A percentile compares a stretch with the other conserved stretches of the same genome.
Conservation (phyloP, 2,888 invertebrate genomes). For the Andrena hattorfiana region DNA sequence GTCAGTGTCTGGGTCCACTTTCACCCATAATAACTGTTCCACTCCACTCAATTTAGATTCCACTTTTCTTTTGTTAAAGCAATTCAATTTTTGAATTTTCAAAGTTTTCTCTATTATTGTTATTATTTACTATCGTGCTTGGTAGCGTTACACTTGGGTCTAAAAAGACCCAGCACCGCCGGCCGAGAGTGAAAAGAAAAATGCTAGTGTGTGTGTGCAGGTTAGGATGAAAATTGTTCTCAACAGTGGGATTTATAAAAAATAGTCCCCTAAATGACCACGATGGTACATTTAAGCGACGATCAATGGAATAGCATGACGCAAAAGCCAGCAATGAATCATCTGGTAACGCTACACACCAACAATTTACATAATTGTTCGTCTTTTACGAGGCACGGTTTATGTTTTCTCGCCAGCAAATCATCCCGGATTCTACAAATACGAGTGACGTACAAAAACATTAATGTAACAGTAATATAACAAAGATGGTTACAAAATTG, state of each 20-base stretch:
- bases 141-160: too few species aligned
- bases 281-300: background rate
- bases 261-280: background rate
- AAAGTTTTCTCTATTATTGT: too few species aligned
- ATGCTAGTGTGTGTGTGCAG: background rate
- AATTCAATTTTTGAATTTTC: too few species aligned
- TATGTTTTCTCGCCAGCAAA: slow-evolving; percentile 7
- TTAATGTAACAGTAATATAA: slow-evolving; percentile 1
- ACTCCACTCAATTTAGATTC: too few species aligned
- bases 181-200: background rate
- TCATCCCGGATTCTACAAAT: slow-evolving; percentile 7
- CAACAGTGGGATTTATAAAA: background rate
- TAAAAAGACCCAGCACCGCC: too few species aligned
- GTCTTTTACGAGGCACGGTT: slow-evolving; percentile 3
- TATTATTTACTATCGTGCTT: too few species aligned
- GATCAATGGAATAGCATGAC: background rate
- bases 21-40: too few species aligned
- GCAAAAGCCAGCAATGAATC: slow-evolving; percentile 13
- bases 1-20: too few species aligned
- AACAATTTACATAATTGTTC: slow-evolving; percentile 16
- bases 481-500: slow-evolving; percentile 5
- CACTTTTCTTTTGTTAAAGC: too few species aligned
- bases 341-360: background rate
- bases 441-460: background rate
- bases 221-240: background rate